Base-by-base conservation (phyloP, 2,797 vertebrate genomes). In the Esox lucius region DNA sequence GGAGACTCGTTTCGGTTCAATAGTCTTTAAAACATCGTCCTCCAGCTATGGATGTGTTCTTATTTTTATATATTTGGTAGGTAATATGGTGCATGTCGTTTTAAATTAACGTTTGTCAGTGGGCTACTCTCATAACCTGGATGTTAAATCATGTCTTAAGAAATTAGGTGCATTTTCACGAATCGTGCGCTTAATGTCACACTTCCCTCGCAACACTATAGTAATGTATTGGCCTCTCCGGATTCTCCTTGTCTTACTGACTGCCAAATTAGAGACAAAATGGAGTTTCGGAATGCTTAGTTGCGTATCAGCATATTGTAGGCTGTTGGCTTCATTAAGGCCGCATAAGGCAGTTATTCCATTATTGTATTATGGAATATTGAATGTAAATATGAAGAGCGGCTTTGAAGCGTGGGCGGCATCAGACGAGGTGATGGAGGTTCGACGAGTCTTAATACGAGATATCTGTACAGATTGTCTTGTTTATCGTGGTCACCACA, bases 201-300 rank as follows among this genome's bases (percentile, higher is more conserved):
- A 56, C 56, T 51, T 67, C 24, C 56, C n/a, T 59, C 53, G n/a
- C 39, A 46, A 46, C 9, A 2, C 56, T 61, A 24, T 24, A 28
- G 31, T 49, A 42, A 70, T 69, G 33, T 39, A 73, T 71, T 62
- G 33, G 67, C 39, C 67, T 39, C 70, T 46, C 71, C 46, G 28
- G 75, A 73, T 79, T 46, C 12, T 46, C 77, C 42, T 75, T 71
- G 59, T 83, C 76, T 83, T 73, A 73, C 77, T 15, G 78, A 70
- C 78, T 81, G 83, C 78, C 80, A 81, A 85, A 78, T n/a, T 33
- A 79, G 81, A 87, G 82, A 86, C 81, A 84, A 78, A 89, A 86
- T 87, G 84, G 81, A 82, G 81, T 80, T 85, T 76, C 22, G 73
- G 75, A 82, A 87, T 82, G 71, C 83, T 79, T 76, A 69, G 76